A percentile compares a stretch with the other conserved stretches of the same genome.
These are phyloP conservation scores for Limulus polyphemus DNA, from an alignment of 2,888 invertebrate species.

Conservation along the genomic window DNA sequence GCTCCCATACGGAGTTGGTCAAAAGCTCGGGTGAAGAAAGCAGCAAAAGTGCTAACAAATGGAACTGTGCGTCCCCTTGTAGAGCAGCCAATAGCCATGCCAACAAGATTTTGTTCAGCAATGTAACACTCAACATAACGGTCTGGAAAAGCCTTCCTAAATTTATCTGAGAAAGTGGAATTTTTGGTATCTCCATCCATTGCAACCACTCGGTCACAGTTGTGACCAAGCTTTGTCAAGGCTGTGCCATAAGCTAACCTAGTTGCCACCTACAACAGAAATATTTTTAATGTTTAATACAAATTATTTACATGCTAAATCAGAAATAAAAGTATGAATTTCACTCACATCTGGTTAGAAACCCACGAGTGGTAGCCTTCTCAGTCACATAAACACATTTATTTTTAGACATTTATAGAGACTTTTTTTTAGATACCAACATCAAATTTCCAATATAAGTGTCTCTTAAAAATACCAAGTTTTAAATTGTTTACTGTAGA, in stretches of 20 bases:
- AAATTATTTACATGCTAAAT: too few species aligned
- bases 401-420: too few species aligned
- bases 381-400: too few species aligned
- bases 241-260: conserved; percentile 89
- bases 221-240: conserved; percentile 66
- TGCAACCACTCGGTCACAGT: conserved; percentile 65
- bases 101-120: conserved; percentile 95
- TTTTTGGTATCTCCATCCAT: conserved; percentile 98
- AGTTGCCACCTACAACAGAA: conserved; percentile 55
- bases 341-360: too few species aligned
- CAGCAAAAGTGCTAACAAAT: conserved; percentile 94
- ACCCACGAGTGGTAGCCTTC: conserved; percentile 26
- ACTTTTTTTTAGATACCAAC: too few species aligned
- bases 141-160: conserved; percentile 53
- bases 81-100: conserved; percentile 87
- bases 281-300: background rate
- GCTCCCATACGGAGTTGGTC: conserved; percentile 99
- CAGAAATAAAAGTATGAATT: too few species aligned
- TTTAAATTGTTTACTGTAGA: too few species aligned
- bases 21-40: conserved; percentile 90
- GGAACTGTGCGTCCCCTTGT: conserved; percentile 84
- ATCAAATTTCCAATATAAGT: too few species aligned
- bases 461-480: too few species aligned
- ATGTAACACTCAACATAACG: conserved; percentile 96
- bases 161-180: conserved; percentile 89